Conservation (phyloP, 1,140 invertebrate species). For the Patella vulgata region DNA sequence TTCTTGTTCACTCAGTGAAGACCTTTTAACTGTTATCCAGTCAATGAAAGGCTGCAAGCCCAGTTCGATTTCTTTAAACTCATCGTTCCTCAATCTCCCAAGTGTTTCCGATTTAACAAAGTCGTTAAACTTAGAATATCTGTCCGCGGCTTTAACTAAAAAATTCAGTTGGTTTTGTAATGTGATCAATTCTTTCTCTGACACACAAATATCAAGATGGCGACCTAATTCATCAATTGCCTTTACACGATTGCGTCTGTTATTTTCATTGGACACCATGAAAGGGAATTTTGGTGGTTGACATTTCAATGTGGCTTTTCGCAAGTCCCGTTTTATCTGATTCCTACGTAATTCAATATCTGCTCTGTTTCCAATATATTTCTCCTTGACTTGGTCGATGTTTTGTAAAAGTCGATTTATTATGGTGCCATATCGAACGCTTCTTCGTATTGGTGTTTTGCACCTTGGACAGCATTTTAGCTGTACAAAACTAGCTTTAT, state of each 20-base stretch:
- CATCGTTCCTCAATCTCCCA: not conserved
- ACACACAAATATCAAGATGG: too few species aligned
- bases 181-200: not conserved
- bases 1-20: slow-evolving; percentile 25
- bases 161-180: slow-evolving; percentile 4
- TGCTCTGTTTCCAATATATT: slow-evolving; percentile 39
- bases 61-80: not conserved
- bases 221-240: too few species aligned
- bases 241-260: too few species aligned
- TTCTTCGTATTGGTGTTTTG: slow-evolving; percentile 73
- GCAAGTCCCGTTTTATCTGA: too few species aligned
- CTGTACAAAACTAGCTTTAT: slow-evolving; percentile 66
- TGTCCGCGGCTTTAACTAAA: not conserved
- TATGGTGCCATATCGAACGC: slow-evolving; percentile 72
- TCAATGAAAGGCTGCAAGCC: too few species aligned
- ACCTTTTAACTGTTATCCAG: slow-evolving; percentile 3
- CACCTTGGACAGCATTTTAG: slow-evolving; percentile 75
- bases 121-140: not conserved
- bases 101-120: not conserved
- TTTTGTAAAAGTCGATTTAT: slow-evolving; percentile 71
- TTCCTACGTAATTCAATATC: too few species aligned
- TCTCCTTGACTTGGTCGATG: slow-evolving; percentile 71
- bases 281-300: too few species aligned
- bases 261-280: too few species aligned
- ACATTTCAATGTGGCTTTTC: too few species aligned